Base-by-base conservation (phyloP, 35 echinoderm and acorn worm species). In the Antedon bifida region DNA sequence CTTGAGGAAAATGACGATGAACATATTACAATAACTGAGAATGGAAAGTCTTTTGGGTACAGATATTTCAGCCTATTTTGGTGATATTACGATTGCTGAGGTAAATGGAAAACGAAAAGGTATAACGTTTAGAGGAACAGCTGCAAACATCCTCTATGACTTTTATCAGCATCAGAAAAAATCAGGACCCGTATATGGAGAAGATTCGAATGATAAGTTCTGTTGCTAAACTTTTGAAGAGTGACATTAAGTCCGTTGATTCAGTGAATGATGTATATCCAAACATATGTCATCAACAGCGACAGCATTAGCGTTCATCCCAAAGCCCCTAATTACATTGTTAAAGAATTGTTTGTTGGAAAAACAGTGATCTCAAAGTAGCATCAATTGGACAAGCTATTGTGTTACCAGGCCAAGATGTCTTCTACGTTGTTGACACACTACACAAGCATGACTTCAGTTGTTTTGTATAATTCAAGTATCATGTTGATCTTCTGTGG, bases 321-420 rank as follows among this genome's bases (percentile, higher is more conserved):
- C 89, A 78, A 13, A 77, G 39, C 34, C 84, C 9, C 73, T 90
- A 7, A 33, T 0, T 39, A 14, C 36, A 16, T 79, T 91, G 3
- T 46, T 87, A 30, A 64, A 74, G 31, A 33, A 51, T 74, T 87
- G 28, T 87, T 91, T 75, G 45, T 80, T 7, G 75, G 89, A 85
- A 34, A 80, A 33, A 91, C 30, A 51, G 17, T 34, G 39, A 78
- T 30, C 73, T 82, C 16, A 87, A 91, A 33, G 36, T 78, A 33
- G 89, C 89, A 0, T 81, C 88, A 26, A 82, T 90, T 0, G 91
- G 91, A 39, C 87, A 93, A 79, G 87, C 91, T 34, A 79, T 93
- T 0, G 89, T 93, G 87, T 84, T 29, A 75, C 75, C 5, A 34
- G 87, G 26, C 86, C 91, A 46, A 78, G 73, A 82, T 79, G 79